Percentiles rank a stretch among this genome's conserved stretches.
Conservation (phyloP, 2,797 vertebrate genomes). For the Microhierax caerulescens region DNA sequence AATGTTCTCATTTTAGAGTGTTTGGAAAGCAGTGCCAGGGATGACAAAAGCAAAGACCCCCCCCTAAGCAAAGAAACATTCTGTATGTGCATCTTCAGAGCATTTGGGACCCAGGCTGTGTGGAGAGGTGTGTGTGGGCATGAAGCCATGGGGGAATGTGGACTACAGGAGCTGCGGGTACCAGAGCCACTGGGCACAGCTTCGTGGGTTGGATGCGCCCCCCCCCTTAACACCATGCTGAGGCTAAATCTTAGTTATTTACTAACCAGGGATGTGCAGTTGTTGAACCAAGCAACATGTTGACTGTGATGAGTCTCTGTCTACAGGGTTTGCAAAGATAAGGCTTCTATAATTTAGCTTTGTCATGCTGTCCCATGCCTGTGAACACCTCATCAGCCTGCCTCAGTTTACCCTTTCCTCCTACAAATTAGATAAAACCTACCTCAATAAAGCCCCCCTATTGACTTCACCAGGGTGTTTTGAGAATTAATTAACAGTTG, state of each 20-base stretch:
- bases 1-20: not conserved
- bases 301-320: not conserved
- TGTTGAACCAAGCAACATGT: rapidly evolving
- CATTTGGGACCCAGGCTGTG: rapidly evolving
- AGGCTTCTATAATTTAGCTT: rapidly evolving
- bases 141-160: rapidly evolving
- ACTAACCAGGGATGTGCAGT: not conserved
- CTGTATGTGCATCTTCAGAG: not conserved
- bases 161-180: not conserved
- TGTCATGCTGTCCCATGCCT: rapidly evolving
- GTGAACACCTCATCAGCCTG: not conserved
- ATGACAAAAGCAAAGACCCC: slow-evolving; percentile 4
- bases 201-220: rapidly evolving
- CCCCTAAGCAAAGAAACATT: not conserved
- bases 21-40: not conserved
- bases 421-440: not conserved
- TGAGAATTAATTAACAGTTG: slow-evolving; percentile 50
- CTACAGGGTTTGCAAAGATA: not conserved
- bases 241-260: too few species aligned
- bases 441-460: not conserved
- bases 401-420: not conserved
- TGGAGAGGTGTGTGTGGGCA: not conserved
- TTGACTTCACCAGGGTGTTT: not conserved
- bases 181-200: not conserved
- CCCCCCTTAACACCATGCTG: rapidly evolving